phyloP scores from a whole-genome alignment of 2,797 vertebrate genomes.

The Lepidocolaptes lacrymiger region DNA sequence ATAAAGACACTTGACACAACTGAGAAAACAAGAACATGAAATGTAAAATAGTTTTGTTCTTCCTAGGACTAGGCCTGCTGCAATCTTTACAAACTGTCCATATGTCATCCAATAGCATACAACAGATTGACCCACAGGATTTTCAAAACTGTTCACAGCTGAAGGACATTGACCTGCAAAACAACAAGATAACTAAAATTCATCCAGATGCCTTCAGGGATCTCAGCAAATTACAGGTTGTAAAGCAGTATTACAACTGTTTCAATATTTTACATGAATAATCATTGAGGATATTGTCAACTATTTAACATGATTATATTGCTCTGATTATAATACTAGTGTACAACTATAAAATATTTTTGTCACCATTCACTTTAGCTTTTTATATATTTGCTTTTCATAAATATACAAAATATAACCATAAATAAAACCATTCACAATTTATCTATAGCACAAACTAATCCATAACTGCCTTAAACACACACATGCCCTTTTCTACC shows the following conservation, averaged over 20 bases:
- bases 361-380: too few relatives aligned
- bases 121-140: constrained; percentile 68
- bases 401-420: not conserved
- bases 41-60: not conserved
- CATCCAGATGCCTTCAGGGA: constrained; percentile 82
- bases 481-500: not conserved
- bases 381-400: not conserved
- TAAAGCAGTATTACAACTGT: not conserved
- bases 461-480: not conserved
- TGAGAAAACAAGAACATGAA: not conserved
- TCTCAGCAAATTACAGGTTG: constrained; percentile 83
- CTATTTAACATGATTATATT: not conserved
- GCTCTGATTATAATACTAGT: not conserved
- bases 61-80: constrained; percentile 71
- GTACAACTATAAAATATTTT: too few relatives aligned
- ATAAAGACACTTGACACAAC: not conserved
- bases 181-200: constrained; percentile 84
- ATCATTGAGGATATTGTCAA: not conserved
- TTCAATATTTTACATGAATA: not conserved
- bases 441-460: not conserved
- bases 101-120: constrained; percentile 85
- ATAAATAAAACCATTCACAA: not conserved
- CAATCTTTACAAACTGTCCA: constrained; percentile 78
- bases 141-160: constrained; percentile 80
- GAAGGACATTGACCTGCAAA: constrained; percentile 80